These are phyloP conservation scores for Ephialtes manifestator DNA, from an alignment of 2,888 invertebrate species.

Conservation along the genomic window DNA sequence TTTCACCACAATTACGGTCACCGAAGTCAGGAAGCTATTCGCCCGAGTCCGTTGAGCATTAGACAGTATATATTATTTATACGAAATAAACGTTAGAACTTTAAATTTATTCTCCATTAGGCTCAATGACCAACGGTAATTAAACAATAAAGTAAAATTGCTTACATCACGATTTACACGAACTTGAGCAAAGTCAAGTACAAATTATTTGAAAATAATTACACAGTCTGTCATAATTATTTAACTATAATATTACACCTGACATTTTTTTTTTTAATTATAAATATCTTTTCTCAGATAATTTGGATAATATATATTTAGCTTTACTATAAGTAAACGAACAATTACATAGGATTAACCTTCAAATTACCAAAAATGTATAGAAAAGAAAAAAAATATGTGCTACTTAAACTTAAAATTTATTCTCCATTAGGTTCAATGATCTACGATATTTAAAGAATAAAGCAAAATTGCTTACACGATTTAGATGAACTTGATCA, in stretches of 20 bases:
- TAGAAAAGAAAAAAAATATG: too few species aligned
- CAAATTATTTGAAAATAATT: background rate
- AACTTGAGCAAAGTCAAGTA: background rate
- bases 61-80: background rate
- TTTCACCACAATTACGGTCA: constrained; percentile 81
- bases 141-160: background rate
- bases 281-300: too few species aligned
- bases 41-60: constrained; percentile 34
- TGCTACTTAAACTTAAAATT: background rate
- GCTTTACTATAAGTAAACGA: too few species aligned
- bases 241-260: background rate
- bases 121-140: background rate
- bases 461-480: background rate
- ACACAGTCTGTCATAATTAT: background rate
- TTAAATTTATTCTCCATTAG: background rate
- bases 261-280: too few species aligned
- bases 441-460: background rate
- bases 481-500: background rate
- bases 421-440: background rate
- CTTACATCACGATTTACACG: background rate
- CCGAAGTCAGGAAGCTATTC: constrained; percentile 74
- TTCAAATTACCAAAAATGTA: too few species aligned
- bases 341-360: too few species aligned
- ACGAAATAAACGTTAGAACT: background rate
- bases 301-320: too few species aligned